These are phyloP conservation scores for Climacteris rufus DNA, from an alignment of 2,113 vertebrate genomes.

Conservation along the genomic window DNA sequence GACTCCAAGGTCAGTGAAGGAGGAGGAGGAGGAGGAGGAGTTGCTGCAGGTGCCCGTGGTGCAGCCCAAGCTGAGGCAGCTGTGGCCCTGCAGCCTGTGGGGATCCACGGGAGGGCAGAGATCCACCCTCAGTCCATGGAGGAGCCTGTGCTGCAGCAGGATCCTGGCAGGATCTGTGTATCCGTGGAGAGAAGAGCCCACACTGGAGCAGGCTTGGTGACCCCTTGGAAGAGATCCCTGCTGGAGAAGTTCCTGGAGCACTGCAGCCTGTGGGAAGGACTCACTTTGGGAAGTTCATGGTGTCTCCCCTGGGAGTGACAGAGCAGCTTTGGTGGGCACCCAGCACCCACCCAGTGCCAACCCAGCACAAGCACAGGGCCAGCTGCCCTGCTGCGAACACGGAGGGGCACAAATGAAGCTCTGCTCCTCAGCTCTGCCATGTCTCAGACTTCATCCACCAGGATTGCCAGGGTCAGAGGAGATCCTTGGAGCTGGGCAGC, in stretches of 20 bases:
- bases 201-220: not conserved
- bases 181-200: not conserved
- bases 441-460: fast-evolving
- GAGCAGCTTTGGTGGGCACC: not conserved
- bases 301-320: fast-evolving
- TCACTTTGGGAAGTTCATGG: not conserved
- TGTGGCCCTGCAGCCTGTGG: not conserved
- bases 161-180: not conserved
- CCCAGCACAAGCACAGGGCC: not conserved
- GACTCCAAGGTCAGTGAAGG: not conserved
- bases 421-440: not conserved
- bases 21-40: not conserved
- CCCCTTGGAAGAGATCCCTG: not conserved
- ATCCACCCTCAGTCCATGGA: not conserved
- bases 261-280: not conserved
- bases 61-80: not conserved
- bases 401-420: not conserved
- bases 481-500: fast-evolving
- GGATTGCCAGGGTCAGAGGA: not conserved
- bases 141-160: not conserved
- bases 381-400: fast-evolving
- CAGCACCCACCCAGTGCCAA: not conserved
- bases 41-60: not conserved
- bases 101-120: not conserved
- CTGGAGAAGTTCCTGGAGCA: not conserved